These are phyloP conservation scores for Sternotherus odoratus DNA, from an alignment of 2,797 vertebrate species.

Conservation along the genomic window DNA sequence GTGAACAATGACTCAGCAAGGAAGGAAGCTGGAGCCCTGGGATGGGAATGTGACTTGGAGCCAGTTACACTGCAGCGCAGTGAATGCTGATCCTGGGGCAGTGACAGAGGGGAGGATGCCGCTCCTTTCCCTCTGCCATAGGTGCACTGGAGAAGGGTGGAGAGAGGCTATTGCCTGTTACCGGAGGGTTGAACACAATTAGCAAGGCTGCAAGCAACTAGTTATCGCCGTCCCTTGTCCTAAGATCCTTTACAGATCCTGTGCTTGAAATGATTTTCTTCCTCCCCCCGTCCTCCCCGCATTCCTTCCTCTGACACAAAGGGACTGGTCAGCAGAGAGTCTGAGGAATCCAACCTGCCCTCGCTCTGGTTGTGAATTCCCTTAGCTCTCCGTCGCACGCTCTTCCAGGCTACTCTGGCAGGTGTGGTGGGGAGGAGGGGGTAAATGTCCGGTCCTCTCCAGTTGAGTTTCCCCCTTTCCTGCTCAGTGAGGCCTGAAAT, in stretches of 20 bases:
- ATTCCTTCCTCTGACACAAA: background rate
- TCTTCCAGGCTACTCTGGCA: background rate
- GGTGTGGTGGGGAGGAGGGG: background rate
- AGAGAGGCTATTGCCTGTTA: no score
- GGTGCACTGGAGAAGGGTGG: no score
- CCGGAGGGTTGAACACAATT: background rate
- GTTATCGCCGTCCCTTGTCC: background rate
- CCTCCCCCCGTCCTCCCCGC: background rate
- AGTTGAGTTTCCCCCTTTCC: background rate
- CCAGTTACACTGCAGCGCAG: background rate
- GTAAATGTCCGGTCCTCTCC: background rate
- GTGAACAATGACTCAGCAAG: background rate
- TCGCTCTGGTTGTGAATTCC: background rate
- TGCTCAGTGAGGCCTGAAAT: background rate
- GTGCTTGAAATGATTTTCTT: conserved; percentile 11
- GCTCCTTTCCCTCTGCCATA: background rate
- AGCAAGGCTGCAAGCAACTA: background rate
- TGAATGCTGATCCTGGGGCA: background rate
- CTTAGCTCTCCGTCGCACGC: background rate
- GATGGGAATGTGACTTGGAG: background rate
- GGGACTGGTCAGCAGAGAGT: background rate
- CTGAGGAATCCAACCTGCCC: background rate
- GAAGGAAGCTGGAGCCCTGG: background rate
- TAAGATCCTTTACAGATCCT: background rate
- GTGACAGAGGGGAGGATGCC: background rate